Evolutionary conservation across 2,113 vertebrate species (phyloP), one percentile per base, ranked within the genome.

Genomic region (Notechis scutatus): DNA sequence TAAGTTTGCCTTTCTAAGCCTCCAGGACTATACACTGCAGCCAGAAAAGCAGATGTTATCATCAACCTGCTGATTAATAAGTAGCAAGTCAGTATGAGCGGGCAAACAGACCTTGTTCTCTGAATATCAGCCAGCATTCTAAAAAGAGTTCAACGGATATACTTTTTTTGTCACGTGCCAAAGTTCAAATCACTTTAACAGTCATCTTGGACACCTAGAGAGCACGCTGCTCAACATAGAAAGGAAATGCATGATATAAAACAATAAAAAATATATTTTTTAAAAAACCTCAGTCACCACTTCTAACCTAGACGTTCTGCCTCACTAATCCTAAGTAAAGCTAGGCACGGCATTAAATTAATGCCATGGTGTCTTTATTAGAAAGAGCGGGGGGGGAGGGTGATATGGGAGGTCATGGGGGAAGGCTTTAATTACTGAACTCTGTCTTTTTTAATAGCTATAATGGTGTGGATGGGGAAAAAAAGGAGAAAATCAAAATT

Each of bases 1-100:
- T 94, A 55, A 87, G 12, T 47, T 92, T 56, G 90, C 89, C 29
- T 15, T 86, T 69, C 39, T 91, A 88, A 87, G 42, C 34, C 42
- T 81, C 88, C 64, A 64, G 47, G 29, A 52, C 11, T 55, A 5
- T 18, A 21, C 69, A 61, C 54, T 39, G 86, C 85, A 54, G n/a
- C 55, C 93, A 81, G 93, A 11, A 26, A 74, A 29, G 23, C 39
- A 57, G 4, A 59, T 87, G 5, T 18, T 5, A 56, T 94, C 34
- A 57, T 21, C 34, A 1, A 34, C 52, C n/a, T 92, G 85, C 29
- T 50, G 92, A 89, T 57, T 81, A 91, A 91, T 91, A 59, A n/a
- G 50, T 26, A 74, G 20, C 90, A 87, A 88, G 34, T 29, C 45
- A 55, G 34, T 26, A 24, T 39, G 85, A 59, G 26, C 52, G 3